Evolutionary conservation across 2,888 invertebrate species (phyloP).

Genomic region (Zaprionus lineosus): DNA sequence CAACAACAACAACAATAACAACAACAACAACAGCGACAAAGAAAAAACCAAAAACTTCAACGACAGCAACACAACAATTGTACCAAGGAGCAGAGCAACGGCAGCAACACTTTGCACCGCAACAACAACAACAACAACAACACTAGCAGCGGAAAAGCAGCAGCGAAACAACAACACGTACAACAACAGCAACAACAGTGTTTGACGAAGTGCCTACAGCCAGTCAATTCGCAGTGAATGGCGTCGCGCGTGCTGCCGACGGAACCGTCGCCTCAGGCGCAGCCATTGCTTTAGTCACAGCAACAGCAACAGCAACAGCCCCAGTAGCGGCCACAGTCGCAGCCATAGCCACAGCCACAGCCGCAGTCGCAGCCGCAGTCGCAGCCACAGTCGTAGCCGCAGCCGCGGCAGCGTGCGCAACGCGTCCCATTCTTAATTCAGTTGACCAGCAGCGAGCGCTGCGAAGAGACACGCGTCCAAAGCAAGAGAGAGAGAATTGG

Average conservation of each 20-base stretch:
- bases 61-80: no score
- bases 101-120: slow-evolving; percentile 23
- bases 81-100: no score
- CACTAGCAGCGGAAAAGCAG: slow-evolving; percentile 15
- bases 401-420: slow-evolving; percentile 49
- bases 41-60: no score
- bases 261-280: background rate
- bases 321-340: no score
- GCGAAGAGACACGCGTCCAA: slow-evolving; percentile 73
- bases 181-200: slow-evolving; percentile 14
- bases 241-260: slow-evolving; percentile 1
- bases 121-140: slow-evolving; percentile 19
- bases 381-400: slow-evolving; percentile 23
- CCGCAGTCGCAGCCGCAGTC: background rate
- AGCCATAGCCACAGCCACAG: slow-evolving; percentile 11
- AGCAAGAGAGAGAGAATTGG: no score
- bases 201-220: slow-evolving; percentile 50
- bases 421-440: slow-evolving; percentile 76
- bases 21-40: no score
- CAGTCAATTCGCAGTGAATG: slow-evolving; percentile 43
- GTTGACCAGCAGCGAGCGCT: slow-evolving; percentile 79
- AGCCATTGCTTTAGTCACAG: no score
- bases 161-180: slow-evolving; percentile 24
- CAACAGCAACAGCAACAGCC: no score
- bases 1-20: no score